Conservation (phyloP, 23 tunicate species). For the Trididemnum nubilum region DNA sequence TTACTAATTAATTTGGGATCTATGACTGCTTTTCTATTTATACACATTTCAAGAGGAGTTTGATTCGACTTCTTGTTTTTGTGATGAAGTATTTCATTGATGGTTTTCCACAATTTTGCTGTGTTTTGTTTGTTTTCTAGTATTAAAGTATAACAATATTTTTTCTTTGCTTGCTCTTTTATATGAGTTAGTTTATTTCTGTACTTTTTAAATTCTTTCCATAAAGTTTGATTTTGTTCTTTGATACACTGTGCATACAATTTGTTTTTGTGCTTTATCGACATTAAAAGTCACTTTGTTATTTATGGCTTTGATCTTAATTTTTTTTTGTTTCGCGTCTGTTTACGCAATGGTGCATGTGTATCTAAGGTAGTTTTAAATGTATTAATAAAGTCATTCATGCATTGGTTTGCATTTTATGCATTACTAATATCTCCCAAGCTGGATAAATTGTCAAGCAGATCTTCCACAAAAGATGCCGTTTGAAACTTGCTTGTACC, state of each 20-base stretch:
- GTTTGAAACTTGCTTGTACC: not conserved
- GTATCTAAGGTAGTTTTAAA: not conserved
- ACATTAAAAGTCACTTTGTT: not conserved
- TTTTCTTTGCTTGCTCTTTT: not conserved
- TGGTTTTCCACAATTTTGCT: not conserved
- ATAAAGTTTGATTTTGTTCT: no score
- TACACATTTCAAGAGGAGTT: no score
- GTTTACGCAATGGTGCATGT: not conserved
- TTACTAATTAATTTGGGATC: no score
- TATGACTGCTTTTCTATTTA: no score
- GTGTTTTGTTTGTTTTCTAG: not conserved
- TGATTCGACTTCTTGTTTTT: no score
- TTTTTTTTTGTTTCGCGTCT: not conserved
- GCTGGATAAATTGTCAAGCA: not conserved
- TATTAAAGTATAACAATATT: no score
- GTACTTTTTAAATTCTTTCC: no score
- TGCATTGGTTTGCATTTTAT: not conserved
- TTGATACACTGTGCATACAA: not conserved
- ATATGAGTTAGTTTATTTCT: not conserved
- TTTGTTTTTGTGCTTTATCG: not conserved
- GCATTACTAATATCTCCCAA: no score
- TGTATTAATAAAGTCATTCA: not conserved
- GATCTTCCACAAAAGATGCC: not conserved
- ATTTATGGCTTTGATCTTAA: not conserved
- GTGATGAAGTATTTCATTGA: not conserved